phyloP scores from a whole-genome alignment of 2,888 invertebrate genomes.

The Thymelicus sylvestris region DNA sequence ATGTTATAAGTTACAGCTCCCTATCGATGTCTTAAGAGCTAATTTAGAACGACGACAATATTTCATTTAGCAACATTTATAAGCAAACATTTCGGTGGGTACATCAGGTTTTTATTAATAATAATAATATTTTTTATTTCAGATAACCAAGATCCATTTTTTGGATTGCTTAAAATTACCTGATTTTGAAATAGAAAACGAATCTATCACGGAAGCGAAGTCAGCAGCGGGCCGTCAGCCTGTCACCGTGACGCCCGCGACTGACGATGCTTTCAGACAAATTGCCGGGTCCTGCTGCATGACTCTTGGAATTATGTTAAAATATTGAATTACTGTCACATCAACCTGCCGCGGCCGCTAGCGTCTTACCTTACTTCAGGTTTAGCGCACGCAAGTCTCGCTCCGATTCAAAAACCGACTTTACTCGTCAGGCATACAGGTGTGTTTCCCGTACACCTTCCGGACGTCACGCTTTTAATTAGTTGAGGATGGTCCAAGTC shows the following conservation, averaged over 20 bases:
- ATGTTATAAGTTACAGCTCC: background rate
- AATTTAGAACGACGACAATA: too few species aligned
- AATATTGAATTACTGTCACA: conserved; percentile 48
- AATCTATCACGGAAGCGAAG: conserved; percentile 15
- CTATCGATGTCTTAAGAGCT: too few species aligned
- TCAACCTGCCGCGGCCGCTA: conserved; percentile 46
- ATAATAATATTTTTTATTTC: too few species aligned
- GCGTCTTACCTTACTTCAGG: conserved; percentile 52
- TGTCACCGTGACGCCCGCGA: background rate
- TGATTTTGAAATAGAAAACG: background rate
- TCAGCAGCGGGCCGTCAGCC: too few species aligned
- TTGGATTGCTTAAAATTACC: too few species aligned
- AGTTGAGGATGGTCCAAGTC: conserved; percentile 44
- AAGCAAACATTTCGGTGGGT: background rate
- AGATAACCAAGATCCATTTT: too few species aligned
- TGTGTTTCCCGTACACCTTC: background rate
- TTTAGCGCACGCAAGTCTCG: conserved; percentile 22
- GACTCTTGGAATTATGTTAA: conserved; percentile 40
- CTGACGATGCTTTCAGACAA: conserved; percentile 40
- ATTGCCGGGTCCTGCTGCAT: conserved; percentile 34
- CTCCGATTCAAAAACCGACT: background rate
- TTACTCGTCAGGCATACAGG: background rate
- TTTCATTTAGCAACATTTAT: too few species aligned
- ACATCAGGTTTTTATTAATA: too few species aligned
- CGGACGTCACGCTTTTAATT: conserved; percentile 18